A percentile compares a stretch with the other conserved stretches of the same genome.
phyloP scores from a whole-genome alignment of 2,113 vertebrate genomes.

The Aptenodytes patagonicus region DNA sequence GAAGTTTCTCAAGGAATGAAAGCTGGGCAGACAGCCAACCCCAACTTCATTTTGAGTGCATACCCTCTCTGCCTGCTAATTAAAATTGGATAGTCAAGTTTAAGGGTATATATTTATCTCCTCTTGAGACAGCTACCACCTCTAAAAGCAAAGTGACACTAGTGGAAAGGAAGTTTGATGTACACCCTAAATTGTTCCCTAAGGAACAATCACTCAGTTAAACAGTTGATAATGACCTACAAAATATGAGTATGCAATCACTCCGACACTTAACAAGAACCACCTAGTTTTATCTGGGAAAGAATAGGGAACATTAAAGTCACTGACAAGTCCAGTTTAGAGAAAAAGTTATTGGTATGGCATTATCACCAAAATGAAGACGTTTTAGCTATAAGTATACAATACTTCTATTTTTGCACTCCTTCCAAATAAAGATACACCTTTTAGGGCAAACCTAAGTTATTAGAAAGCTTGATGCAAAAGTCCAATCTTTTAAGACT shows the following conservation, averaged over 20 bases:
- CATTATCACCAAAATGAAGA: not conserved
- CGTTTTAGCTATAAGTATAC: not conserved
- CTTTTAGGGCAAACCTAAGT: not conserved
- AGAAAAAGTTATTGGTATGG: not conserved
- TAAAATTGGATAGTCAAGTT: constrained; percentile 12
- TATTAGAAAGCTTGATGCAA: not conserved
- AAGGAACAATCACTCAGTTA: not conserved
- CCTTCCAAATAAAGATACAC: not conserved
- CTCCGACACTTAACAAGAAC: not conserved
- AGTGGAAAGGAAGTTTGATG: not conserved
- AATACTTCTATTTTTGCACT: not conserved
- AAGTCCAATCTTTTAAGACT: not conserved
- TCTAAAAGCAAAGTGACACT: constrained; percentile 24
- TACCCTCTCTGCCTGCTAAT: constrained; percentile 41
- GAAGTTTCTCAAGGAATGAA: constrained; percentile 26
- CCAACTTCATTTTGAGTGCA: constrained; percentile 34
- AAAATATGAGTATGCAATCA: not conserved
- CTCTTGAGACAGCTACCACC: not conserved
- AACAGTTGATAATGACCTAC: constrained; percentile 2
- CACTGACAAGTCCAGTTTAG: not conserved
- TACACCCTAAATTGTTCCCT: not conserved
- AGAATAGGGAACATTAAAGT: not conserved
- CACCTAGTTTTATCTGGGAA: not conserved
- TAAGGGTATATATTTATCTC: constrained; percentile 40
- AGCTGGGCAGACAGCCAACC: constrained; percentile 23